These are phyloP conservation scores for Pogonus chalceus DNA, from an alignment of 1,140 invertebrate genomes.

Conservation along the genomic window DNA sequence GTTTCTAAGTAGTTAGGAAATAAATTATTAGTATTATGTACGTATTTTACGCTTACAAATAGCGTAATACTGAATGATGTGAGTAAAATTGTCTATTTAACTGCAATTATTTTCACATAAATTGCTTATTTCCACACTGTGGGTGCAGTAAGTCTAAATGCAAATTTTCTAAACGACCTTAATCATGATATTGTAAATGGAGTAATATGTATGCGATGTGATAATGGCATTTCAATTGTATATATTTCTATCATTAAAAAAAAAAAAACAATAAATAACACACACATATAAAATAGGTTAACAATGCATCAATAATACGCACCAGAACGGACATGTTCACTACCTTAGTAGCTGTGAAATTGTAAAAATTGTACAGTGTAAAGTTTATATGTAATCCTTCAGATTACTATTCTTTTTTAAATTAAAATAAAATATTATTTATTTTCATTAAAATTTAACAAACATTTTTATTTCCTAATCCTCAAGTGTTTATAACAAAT, in stretches of 20 bases:
- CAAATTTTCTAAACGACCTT: neutral
- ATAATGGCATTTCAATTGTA: neutral
- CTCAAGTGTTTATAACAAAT: too few species aligned
- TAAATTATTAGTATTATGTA: too few species aligned
- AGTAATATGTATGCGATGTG: neutral
- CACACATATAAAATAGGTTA: neutral
- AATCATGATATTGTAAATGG: neutral
- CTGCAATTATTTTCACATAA: neutral
- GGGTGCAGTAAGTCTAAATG: neutral
- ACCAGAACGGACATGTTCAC: neutral
- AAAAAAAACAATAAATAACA: neutral
- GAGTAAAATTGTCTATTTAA: neutral
- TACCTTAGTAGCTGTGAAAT: neutral
- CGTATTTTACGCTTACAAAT: too few species aligned
- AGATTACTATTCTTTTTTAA: too few species aligned
- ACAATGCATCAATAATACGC: neutral
- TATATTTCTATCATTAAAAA: neutral
- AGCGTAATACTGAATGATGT: neutral
- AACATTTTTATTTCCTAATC: too few species aligned
- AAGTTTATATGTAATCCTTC: neutral
- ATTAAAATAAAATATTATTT: too few species aligned
- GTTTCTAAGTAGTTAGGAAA: too few species aligned
- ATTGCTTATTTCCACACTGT: neutral
- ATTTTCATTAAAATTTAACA: too few species aligned
- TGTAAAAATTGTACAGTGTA: neutral